Evolutionary conservation across 1,140 invertebrate genomes (phyloP), one percentile per base, ranked within the genome.

Genomic region (Tetranychus cinnabarinus): DNA sequence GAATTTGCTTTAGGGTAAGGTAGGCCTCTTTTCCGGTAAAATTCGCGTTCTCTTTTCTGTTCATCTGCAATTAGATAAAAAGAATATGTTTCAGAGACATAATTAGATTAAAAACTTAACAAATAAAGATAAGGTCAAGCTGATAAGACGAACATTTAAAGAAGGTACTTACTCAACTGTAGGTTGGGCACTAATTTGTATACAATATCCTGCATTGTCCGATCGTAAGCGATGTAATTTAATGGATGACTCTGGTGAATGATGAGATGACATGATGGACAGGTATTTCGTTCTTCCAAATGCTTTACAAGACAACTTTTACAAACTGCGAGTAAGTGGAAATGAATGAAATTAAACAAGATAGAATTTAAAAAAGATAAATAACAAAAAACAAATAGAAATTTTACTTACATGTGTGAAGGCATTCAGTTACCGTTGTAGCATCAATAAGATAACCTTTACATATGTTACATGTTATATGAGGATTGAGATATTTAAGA

Each of bases 161-260:
- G 31, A 42, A 10, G 10, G 10, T 10, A 31, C 50, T 66, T 75
- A 87, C 86, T 68, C 73, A 86, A 83, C 75, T 92, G 87, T 65
- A 93, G 76, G 69, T 89, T 82, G 63, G 88, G 88, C 64, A 93
- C 88, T 66, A 93, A 74, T 79, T 97, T 97, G 75, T 92, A 96
- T 57, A 97, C 91, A 74, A 97, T 92, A 77, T 97, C 91, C 74
- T 97, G 93, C 85, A 97, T 88, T 62, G 91, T 97, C 67, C 92
- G 79, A 75, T 97, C 93, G 75, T 93, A 92, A 71, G 88, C 91
- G 67, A 97, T 92, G 69, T 96, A 93, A 69, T 95, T 86, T 48
- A 96, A 75, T 15, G 91, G 91, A 76, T 97, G 90, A 8, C 89
- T 95, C 70, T 97, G 91, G 73, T 97, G 91, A 67, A 97, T 95